A percentile compares a stretch with the other conserved stretches of the same genome.
Evolutionary conservation across 2,797 vertebrate species (phyloP).

Genomic region (Gouania willdenowi): DNA sequence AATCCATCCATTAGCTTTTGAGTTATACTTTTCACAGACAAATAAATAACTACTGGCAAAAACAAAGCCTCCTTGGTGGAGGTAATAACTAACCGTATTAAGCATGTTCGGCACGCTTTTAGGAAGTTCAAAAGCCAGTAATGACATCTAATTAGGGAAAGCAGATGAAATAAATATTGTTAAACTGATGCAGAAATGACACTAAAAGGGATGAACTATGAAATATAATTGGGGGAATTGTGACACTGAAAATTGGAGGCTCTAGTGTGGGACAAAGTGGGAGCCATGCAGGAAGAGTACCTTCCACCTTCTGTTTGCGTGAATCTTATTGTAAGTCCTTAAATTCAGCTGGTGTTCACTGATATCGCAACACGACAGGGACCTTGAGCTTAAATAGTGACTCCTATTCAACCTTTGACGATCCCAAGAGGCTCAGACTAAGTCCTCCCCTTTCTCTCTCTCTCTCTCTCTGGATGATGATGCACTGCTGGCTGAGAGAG

Average conservation of each 20-base stretch:
- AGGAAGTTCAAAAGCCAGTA: too few species aligned
- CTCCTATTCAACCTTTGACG: slow-evolving; percentile 40
- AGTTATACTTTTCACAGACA: too few species aligned
- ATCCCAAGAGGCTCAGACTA: slow-evolving; percentile 24
- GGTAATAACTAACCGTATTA: too few species aligned
- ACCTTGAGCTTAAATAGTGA: slow-evolving; percentile 23
- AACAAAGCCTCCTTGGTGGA: too few species aligned
- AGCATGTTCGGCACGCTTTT: too few species aligned
- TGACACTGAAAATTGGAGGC: not conserved
- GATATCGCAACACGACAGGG: slow-evolving; percentile 20
- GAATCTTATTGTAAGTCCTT: slow-evolving; percentile 33
- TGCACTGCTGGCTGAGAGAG: slow-evolving; percentile 11
- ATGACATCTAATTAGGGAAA: too few species aligned
- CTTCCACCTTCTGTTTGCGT: slow-evolving; percentile 18
- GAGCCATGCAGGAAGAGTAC: not conserved
- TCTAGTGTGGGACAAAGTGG: slow-evolving; percentile 6
- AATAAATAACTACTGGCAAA: too few species aligned
- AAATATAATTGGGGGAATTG: too few species aligned
- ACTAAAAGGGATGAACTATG: too few species aligned
- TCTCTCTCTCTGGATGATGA: slow-evolving; percentile 15
- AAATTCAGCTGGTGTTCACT: slow-evolving; percentile 13
- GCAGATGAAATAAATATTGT: too few species aligned
- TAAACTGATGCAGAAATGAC: too few species aligned
- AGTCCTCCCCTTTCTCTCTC: slow-evolving; percentile 24
- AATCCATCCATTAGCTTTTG: too few species aligned